These are phyloP conservation scores for Aethes cnicana DNA, from an alignment of 2,888 invertebrate genomes.

Conservation along the genomic window DNA sequence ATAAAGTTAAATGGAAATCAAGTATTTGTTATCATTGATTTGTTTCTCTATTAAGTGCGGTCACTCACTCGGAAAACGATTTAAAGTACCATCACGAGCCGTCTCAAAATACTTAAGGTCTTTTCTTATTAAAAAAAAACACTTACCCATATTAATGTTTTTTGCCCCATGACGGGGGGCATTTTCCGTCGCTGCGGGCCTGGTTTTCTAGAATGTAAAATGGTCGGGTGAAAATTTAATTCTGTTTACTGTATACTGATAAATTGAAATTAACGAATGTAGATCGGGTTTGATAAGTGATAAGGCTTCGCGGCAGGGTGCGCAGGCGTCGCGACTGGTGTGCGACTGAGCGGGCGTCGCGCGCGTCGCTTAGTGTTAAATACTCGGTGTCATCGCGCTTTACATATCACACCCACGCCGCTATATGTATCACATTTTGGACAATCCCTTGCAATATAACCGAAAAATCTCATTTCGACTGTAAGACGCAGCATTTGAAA, in stretches of 20 bases:
- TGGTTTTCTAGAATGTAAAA: constrained; percentile 44
- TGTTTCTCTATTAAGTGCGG: constrained; percentile 12
- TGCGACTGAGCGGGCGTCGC: constrained; percentile 70
- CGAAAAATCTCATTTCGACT: no score
- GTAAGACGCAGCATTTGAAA: no score
- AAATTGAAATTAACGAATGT: no score
- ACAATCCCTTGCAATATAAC: constrained; percentile 36
- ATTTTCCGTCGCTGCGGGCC: constrained; percentile 32
- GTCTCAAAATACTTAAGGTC: background rate
- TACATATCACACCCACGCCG: constrained; percentile 60
- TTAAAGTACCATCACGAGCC: background rate
- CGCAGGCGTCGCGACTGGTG: constrained; percentile 59
- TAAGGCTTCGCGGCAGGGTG: constrained; percentile 41
- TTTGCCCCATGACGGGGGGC: constrained; percentile 72
- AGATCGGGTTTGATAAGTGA: constrained; percentile 9
- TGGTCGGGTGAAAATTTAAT: background rate
- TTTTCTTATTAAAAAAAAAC: constrained; percentile 30
- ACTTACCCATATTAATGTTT: constrained; percentile 63
- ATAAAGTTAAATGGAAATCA: background rate
- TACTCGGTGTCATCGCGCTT: constrained; percentile 69
- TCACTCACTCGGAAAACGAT: constrained; percentile 7
- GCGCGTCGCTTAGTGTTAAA: constrained; percentile 71
- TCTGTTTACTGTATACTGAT: background rate
- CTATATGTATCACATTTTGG: constrained; percentile 48
- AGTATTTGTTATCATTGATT: constrained; percentile 7